These are phyloP conservation scores for Paguma larvata DNA, from an alignment of 2,797 vertebrate genomes.

Conservation along the genomic window DNA sequence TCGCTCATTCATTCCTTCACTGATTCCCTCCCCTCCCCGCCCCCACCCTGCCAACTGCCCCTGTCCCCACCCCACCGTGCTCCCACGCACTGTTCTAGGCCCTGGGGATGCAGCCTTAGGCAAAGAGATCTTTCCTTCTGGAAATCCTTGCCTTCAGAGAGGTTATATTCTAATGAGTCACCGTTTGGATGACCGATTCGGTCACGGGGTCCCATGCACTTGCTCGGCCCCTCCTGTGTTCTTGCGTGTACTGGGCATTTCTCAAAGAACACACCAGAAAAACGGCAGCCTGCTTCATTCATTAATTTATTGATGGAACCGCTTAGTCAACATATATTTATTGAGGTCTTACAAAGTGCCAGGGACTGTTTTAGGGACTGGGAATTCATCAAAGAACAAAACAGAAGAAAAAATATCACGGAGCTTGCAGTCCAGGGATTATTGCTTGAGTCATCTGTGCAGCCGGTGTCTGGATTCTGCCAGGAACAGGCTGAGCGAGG, in stretches of 20 bases:
- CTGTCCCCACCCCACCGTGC: not conserved
- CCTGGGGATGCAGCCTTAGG: not conserved
- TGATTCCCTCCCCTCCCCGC: not conserved
- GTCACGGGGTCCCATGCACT: not conserved
- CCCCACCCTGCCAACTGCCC: no score
- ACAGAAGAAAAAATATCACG: not conserved
- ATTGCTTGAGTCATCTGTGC: not conserved
- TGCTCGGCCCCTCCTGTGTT: not conserved
- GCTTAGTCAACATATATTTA: not conserved
- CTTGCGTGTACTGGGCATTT: not conserved
- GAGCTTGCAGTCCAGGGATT: not conserved
- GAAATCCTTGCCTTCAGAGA: not conserved
- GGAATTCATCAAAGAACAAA: slow-evolving; percentile 16
- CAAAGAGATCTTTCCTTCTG: not conserved
- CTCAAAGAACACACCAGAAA: not conserved
- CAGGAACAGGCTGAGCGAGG: not conserved
- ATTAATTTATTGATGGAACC: not conserved
- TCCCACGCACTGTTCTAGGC: not conserved
- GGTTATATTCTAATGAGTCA: not conserved
- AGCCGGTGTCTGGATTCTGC: not conserved
- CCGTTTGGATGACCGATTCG: not conserved
- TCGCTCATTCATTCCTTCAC: not conserved
- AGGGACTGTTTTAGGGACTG: not conserved
- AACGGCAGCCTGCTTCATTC: not conserved
- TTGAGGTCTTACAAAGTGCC: not conserved